phyloP scores from a whole-genome alignment of 2,888 invertebrate genomes.

The Trachelus tabidus region DNA sequence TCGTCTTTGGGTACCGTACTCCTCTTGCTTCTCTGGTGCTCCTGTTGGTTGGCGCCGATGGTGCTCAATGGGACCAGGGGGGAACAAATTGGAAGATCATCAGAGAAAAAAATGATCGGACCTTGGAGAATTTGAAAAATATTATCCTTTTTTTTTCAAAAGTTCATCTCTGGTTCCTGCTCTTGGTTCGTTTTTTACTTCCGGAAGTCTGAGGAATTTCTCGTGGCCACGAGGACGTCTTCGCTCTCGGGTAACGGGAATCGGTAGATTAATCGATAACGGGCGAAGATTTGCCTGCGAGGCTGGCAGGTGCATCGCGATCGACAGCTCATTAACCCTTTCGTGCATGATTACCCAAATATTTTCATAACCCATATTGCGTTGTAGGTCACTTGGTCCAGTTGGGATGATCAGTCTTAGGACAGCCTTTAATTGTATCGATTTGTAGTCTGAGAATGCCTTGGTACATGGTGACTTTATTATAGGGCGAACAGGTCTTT shows the following conservation, averaged over 20 bases:
- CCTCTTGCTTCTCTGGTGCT: neutral
- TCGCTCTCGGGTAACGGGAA: neutral
- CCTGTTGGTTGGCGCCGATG: neutral
- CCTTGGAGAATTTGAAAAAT: neutral
- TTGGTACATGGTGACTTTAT: neutral
- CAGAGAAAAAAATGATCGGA: neutral
- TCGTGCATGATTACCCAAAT: neutral
- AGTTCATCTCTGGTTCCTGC: neutral
- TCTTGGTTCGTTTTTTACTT: neutral
- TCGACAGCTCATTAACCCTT: neutral
- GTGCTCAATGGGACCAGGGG: neutral
- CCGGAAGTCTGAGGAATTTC: too few relatives aligned
- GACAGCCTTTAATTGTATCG: neutral
- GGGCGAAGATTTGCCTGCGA: neutral
- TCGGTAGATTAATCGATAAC: neutral
- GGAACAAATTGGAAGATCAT: neutral
- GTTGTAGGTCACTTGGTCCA: neutral
- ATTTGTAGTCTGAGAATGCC: neutral
- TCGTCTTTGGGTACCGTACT: neutral
- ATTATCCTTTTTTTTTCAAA: neutral
- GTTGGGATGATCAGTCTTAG: neutral
- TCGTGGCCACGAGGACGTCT: neutral
- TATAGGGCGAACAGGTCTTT: neutral
- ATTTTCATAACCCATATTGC: neutral
- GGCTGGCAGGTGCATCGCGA: neutral